Base-by-base conservation (phyloP, 2,888 invertebrate genomes). In the Eilema griseolum region DNA sequence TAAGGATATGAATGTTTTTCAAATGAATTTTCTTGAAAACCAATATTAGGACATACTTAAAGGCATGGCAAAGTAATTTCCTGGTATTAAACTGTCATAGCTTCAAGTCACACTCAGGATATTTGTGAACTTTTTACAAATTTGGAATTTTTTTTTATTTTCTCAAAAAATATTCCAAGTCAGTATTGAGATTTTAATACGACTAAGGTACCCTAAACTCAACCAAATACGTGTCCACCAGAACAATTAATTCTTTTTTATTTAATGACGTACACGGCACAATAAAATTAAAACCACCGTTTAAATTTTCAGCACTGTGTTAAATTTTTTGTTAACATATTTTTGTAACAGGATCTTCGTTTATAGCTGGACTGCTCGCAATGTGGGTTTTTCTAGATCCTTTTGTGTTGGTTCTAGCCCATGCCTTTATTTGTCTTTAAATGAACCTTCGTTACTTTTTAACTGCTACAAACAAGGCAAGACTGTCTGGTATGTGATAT, bases 231-330 rank as follows among this genome's bases (percentile, higher is more conserved):
- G 72, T 60, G 72, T 78, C 75, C 75, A 79, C 79, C 75, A 64
- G 71, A 62, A 79, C 77, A 72, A 82, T 82, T 82, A 80, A 77
- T 76, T 71, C 56, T 64, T 81, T 82, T 77, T 82, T 82, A 73
- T 65, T 31, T 31, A 68, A 61, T 37, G 62, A 28, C 31, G 60
- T 70, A 61, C 67, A 73, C 41, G 71, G 74, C 26, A 28, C 56
- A 52, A 82, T 76, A 76, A 74, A 81, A 82, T 76, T 75, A 74
- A 72, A 72, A 71, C 70, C 71, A 72, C n/a, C 66, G 69, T 76
- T 82, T 75, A 71, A 72, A 76, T 71, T 80, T 80, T 75, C 31
- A 82, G 74, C 70, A 62, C 70, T 16, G 76, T 62, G 23, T 61
- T 69, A 10, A 28, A 61, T 28, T 82, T 75, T 78, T 80, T 75